Conservation (phyloP, 2,888 invertebrate species). For the Blera fallax region DNA sequence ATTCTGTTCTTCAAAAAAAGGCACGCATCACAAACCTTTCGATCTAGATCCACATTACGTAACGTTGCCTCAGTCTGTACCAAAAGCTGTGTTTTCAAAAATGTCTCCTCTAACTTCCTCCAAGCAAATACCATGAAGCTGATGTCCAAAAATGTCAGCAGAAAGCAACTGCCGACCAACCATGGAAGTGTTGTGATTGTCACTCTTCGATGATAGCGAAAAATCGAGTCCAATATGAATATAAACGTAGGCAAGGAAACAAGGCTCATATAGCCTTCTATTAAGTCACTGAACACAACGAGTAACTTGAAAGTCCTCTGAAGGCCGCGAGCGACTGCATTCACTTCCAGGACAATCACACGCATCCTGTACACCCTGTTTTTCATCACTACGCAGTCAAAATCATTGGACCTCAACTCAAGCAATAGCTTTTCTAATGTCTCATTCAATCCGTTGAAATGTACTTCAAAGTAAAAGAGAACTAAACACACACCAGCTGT, state of each 20-base stretch:
- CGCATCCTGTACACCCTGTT: background rate
- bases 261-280: background rate
- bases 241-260: background rate
- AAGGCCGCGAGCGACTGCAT: background rate
- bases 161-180: background rate
- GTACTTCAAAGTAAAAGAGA: background rate
- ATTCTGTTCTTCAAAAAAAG: background rate
- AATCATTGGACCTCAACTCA: background rate
- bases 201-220: background rate
- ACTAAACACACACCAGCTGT: background rate
- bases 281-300: background rate
- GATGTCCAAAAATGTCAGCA: background rate
- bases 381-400: background rate
- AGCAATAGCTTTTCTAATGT: background rate
- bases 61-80: background rate
- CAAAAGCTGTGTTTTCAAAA: background rate
- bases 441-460: background rate
- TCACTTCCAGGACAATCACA: background rate
- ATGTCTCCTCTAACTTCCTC: background rate
- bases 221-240: background rate
- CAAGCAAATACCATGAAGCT: background rate
- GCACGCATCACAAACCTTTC: background rate
- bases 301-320: background rate
- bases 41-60: background rate
- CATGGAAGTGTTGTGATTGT: background rate